phyloP scores from a whole-genome alignment of 2,113 vertebrate genomes.

The Prionailurus bengalensis region DNA sequence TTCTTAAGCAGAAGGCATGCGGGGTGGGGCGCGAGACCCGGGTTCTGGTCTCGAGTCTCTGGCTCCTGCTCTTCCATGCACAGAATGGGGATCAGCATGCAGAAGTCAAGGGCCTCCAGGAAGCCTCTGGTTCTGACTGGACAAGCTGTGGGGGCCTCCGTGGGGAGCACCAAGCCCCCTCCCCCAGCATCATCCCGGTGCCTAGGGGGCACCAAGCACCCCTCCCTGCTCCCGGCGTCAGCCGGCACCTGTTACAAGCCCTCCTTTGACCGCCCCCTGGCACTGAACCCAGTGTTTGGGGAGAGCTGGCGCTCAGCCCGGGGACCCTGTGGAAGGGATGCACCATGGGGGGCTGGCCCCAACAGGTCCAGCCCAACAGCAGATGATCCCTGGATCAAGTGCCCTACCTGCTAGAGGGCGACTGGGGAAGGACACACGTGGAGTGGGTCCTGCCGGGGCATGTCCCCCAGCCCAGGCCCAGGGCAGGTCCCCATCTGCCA shows the following conservation, averaged over 20 bases:
- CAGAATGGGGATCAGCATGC: background rate
- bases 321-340: background rate
- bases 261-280: background rate
- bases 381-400: background rate
- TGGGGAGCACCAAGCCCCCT: no score
- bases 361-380: background rate
- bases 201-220: background rate
- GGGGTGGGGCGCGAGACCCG: fast-evolving
- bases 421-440: fast-evolving
- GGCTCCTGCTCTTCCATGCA: background rate
- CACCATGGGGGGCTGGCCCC: background rate
- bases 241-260: background rate
- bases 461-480: background rate
- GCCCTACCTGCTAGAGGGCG: background rate
- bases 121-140: background rate
- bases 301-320: background rate
- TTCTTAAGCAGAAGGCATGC: background rate
- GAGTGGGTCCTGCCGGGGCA: background rate
- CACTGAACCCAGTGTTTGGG: background rate
- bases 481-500: background rate
- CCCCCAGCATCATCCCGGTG: background rate
- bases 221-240: background rate
- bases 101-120: background rate
- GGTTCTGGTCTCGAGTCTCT: background rate
- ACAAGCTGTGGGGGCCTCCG: background rate